Evolutionary conservation across 2,888 invertebrate species (phyloP).

Genomic region (Parnassius orleans): DNA sequence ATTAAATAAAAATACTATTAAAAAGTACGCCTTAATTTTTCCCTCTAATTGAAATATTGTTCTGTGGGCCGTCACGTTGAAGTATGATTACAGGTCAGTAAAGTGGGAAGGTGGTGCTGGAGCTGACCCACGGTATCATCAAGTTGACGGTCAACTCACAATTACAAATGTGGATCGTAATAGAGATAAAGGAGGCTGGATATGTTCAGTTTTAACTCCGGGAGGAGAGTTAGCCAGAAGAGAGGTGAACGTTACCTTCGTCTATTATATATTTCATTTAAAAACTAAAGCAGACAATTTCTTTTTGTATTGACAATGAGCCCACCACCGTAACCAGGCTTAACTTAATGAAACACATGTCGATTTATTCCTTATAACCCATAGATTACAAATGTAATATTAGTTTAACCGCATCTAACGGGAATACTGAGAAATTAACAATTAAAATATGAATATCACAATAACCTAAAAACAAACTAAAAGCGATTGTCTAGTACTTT

Average conservation of each 20-base stretch:
- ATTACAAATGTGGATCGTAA: slow-evolving; percentile 83
- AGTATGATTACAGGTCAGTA: slow-evolving; percentile 73
- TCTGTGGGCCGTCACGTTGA: neutral
- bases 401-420: too few relatives aligned
- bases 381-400: too few relatives aligned
- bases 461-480: too few relatives aligned
- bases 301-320: too few relatives aligned
- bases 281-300: too few relatives aligned
- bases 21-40: neutral
- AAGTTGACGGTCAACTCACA: slow-evolving; percentile 81
- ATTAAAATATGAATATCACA: too few relatives aligned
- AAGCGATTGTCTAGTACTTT: too few relatives aligned
- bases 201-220: slow-evolving; percentile 87
- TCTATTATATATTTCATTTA: neutral
- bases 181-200: slow-evolving; percentile 89
- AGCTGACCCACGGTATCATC: slow-evolving; percentile 74
- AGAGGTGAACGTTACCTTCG: slow-evolving; percentile 77
- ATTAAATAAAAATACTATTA: too few relatives aligned
- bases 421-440: too few relatives aligned
- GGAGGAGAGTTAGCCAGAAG: slow-evolving; percentile 88
- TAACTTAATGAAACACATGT: too few relatives aligned
- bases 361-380: too few relatives aligned
- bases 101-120: slow-evolving; percentile 83
- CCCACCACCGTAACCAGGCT: too few relatives aligned
- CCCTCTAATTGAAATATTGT: neutral